Percentiles rank a stretch among this genome's conserved stretches.
These are phyloP conservation scores for Netelia fuscicornis DNA, from an alignment of 2,888 invertebrate genomes.

Conservation along the genomic window DNA sequence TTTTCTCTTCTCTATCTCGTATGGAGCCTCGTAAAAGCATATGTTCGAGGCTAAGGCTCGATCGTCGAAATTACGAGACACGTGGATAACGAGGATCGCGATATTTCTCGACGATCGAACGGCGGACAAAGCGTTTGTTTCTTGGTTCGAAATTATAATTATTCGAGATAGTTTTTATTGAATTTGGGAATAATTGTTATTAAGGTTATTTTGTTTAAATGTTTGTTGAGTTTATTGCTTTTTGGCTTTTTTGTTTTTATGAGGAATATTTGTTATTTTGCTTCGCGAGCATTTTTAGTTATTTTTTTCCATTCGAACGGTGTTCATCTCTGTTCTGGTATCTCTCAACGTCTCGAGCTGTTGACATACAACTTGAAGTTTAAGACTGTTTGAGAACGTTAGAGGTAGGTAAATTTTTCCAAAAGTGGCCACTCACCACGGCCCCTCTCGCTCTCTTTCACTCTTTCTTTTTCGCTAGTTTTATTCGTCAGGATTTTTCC, in stretches of 20 bases:
- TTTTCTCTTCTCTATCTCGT: neutral
- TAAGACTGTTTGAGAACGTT: constrained; percentile 3
- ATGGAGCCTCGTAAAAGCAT: constrained; percentile 7
- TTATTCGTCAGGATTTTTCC: neutral
- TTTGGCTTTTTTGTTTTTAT: neutral
- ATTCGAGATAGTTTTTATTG: too few relatives aligned
- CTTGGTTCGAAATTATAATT: neutral
- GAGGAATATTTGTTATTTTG: neutral
- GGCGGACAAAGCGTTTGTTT: constrained; percentile 30
- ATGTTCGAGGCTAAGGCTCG: neutral
- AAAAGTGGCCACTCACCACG: constrained; percentile 28
- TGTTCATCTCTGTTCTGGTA: neutral
- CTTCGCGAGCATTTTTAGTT: neutral
- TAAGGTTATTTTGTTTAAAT: too few relatives aligned
- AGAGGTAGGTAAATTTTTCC: neutral
- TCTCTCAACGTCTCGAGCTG: constrained; percentile 10
- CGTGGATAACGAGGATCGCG: constrained; percentile 62
- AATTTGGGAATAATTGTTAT: too few relatives aligned
- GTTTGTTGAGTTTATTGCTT: too few relatives aligned
- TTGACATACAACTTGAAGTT: neutral
- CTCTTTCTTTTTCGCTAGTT: neutral
- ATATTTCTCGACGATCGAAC: constrained; percentile 47
- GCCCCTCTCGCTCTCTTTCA: too few relatives aligned
- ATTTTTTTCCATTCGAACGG: neutral
- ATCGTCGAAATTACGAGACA: constrained; percentile 60